Evolutionary conservation across 2,888 invertebrate species (phyloP).

Genomic region (Metalampra italica): DNA sequence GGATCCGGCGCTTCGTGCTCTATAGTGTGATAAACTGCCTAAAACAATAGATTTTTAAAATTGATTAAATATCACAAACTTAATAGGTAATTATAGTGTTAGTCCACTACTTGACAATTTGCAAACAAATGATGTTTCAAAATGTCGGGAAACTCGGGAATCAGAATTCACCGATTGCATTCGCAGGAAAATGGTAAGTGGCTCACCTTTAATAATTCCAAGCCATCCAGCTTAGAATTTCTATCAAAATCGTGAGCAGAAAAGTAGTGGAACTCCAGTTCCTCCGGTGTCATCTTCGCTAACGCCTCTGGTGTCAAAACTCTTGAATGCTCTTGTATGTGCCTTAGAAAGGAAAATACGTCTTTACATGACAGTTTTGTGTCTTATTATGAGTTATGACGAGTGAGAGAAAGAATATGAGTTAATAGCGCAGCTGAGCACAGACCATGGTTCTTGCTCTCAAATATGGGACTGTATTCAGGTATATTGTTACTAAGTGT

Average conservation of each 20-base stretch:
- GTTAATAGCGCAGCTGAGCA: too few relatives aligned
- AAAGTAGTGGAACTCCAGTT: conserved; percentile 91
- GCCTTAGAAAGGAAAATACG: conserved; percentile 68
- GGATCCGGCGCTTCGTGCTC: conserved; percentile 76
- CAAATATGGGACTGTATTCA: too few relatives aligned
- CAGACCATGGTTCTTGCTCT: too few relatives aligned
- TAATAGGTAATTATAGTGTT: too few relatives aligned
- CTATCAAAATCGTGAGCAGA: conserved; percentile 93
- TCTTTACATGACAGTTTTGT: background rate
- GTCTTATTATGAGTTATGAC: too few relatives aligned
- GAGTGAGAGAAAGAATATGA: too few relatives aligned
- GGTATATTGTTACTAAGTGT: too few relatives aligned
- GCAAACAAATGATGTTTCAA: too few relatives aligned
- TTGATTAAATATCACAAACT: background rate
- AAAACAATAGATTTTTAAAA: conserved; percentile 31
- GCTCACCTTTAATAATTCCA: conserved; percentile 87
- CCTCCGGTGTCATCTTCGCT: conserved; percentile 88
- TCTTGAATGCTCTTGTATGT: conserved; percentile 87
- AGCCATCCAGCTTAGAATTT: conserved; percentile 92
- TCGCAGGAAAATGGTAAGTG: background rate
- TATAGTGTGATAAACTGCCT: conserved; percentile 87
- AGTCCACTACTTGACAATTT: too few relatives aligned
- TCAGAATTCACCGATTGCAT: too few relatives aligned
- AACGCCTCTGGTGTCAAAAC: conserved; percentile 80
- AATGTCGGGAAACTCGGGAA: background rate